Base-by-base conservation (phyloP, 2,888 invertebrate species). In the Erebia epiphron region DNA sequence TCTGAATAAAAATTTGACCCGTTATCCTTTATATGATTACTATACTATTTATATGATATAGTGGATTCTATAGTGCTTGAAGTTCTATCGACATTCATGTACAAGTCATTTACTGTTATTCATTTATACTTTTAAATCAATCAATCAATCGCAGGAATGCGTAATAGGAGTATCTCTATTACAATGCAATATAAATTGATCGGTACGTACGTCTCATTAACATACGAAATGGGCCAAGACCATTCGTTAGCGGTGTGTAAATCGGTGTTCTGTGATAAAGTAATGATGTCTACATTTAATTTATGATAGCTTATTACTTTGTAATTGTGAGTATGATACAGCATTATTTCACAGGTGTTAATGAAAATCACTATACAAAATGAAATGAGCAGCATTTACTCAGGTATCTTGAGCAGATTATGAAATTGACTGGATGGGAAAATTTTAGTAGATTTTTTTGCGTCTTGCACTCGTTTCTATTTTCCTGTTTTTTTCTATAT, bases 101-200 rank as follows among this genome's bases (percentile, higher is more conserved):
- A 76, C 75, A 74, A 69, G 65, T 70, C 70, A 73, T 85, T 79
- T 85, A 88, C 87, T 83, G 88, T 86, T 88, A 88, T 77, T 76
- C 72, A 78, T 79, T 79, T 79, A 87, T 77, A 76, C 73, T 77
- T 79, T 79, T 79, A 76, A 75, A 77, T 74, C 80, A 83, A 89
- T 90, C 88, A 87, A 89, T 90, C 89, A 90, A 82, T 77, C 73
- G 71, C 2, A 71, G 84, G 86, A 85, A 88, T 88, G 83, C 77
- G 80, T 85, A 84, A 85, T 83, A 82, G 76, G 78, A 75, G 72
- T 81, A 83, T 84, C 85, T 85, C 79, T 86, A 86, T 87, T 83
- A 82, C 81, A 85, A 84, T 84, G 80, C 82, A 77, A 80, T 85
- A 83, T 78, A 81, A 80, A 80, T 82, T 79, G 80, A 80, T 80